Evolutionary conservation across 2,888 invertebrate species (phyloP).

Genomic region (Pediacus dermestoides): DNA sequence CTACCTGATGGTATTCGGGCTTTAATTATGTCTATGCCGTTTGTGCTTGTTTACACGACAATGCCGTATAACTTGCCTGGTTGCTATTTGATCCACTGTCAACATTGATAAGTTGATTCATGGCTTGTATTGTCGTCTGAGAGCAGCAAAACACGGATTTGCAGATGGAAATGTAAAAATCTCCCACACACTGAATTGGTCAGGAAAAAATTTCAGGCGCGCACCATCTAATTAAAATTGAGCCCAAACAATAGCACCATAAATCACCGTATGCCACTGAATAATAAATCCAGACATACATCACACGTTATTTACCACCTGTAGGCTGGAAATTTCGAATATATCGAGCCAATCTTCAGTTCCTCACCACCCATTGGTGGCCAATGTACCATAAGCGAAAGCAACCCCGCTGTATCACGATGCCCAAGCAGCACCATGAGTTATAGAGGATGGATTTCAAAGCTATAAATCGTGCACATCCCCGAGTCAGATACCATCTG

Average conservation of each 20-base stretch:
- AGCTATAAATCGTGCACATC: slow-evolving; percentile 48
- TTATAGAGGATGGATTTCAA: slow-evolving; percentile 48
- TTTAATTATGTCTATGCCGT: slow-evolving; percentile 39
- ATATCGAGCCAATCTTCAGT: slow-evolving; percentile 4
- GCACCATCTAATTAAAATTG: too few relatives aligned
- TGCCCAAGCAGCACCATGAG: slow-evolving; percentile 37
- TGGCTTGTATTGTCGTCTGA: too few relatives aligned
- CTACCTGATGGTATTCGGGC: slow-evolving; percentile 45
- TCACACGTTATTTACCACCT: neutral
- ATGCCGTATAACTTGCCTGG: too few relatives aligned
- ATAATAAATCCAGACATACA: too few relatives aligned
- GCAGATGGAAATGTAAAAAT: too few relatives aligned
- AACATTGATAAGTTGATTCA: slow-evolving; percentile 37
- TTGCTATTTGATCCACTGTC: slow-evolving; percentile 31
- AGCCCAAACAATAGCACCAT: too few relatives aligned
- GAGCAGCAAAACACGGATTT: too few relatives aligned
- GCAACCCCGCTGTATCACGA: slow-evolving; percentile 39
- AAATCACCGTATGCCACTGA: too few relatives aligned
- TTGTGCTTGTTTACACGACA: slow-evolving; percentile 36
- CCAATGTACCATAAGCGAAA: slow-evolving; percentile 9
- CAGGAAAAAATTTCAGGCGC: too few relatives aligned
- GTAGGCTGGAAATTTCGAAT: slow-evolving; percentile 1
- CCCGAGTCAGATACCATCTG: slow-evolving; percentile 42
- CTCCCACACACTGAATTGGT: too few relatives aligned
- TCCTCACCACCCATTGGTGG: neutral